phyloP scores from a whole-genome alignment of 2,888 invertebrate genomes.

The Noctua janthe region DNA sequence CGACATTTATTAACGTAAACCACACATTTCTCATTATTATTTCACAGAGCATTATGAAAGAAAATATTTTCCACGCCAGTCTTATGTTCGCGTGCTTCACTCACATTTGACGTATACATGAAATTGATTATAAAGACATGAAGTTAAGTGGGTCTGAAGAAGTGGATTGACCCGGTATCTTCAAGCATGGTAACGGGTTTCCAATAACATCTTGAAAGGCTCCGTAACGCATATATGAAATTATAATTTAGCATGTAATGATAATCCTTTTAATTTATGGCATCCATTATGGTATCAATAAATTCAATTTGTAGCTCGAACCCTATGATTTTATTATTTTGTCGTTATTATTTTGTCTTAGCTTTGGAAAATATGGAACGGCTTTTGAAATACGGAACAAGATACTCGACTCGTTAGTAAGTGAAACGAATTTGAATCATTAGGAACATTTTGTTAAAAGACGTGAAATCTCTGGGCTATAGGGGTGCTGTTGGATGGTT shows the following conservation, averaged over 20 bases:
- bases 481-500: neutral
- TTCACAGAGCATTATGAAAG: constrained; percentile 15
- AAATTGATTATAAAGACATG: constrained; percentile 52
- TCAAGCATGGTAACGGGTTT: constrained; percentile 32
- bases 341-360: constrained; percentile 14
- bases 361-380: constrained; percentile 11
- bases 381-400: constrained; percentile 11
- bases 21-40: constrained; percentile 40
- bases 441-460: neutral
- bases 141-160: constrained; percentile 34
- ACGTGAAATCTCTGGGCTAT: neutral
- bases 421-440: constrained; percentile 6
- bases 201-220: constrained; percentile 43
- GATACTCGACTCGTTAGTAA: constrained; percentile 31
- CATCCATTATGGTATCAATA: constrained; percentile 12
- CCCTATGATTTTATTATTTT: constrained; percentile 37
- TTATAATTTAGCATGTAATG: constrained; percentile 27
- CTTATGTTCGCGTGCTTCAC: constrained; percentile 39
- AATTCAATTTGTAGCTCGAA: constrained; percentile 28
- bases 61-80: constrained; percentile 36
- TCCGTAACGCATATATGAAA: constrained; percentile 15
- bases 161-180: constrained; percentile 19
- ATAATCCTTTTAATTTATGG: constrained; percentile 30
- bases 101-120: constrained; percentile 46
- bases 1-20: constrained; percentile 22